Percentiles rank a stretch among this genome's conserved stretches.
Conservation (phyloP, 2,888 invertebrate genomes). For the Mimumesa dahlbomi region DNA sequence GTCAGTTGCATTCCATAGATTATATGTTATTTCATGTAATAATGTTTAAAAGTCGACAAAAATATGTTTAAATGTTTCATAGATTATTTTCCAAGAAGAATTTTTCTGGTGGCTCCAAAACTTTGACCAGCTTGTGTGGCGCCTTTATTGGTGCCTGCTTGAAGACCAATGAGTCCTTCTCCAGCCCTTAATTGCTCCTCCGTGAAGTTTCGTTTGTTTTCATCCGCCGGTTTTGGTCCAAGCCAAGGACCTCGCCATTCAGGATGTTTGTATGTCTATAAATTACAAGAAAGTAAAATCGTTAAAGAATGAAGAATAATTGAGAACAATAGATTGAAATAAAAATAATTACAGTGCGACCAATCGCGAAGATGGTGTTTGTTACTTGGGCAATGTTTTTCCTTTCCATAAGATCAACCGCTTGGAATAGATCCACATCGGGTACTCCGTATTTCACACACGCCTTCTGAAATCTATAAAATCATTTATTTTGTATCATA, state of each 20-base stretch:
- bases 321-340: background rate
- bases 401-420: constrained; percentile 94
- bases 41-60: no score
- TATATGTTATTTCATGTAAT: no score
- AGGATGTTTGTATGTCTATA: constrained; percentile 89
- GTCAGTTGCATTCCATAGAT: no score
- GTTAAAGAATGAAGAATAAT: background rate
- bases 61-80: no score
- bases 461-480: constrained; percentile 89
- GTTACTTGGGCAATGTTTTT: constrained; percentile 95
- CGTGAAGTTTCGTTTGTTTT: constrained; percentile 84
- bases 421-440: constrained; percentile 93
- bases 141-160: constrained; percentile 92
- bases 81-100: constrained; percentile 88
- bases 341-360: constrained; percentile 85
- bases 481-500: constrained; percentile 5
- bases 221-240: constrained; percentile 93
- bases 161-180: constrained; percentile 91
- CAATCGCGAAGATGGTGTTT: constrained; percentile 92
- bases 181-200: constrained; percentile 89
- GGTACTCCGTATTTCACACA: constrained; percentile 92
- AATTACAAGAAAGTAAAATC: background rate
- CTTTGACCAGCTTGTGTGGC: constrained; percentile 93
- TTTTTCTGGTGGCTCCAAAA: constrained; percentile 92
- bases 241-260: constrained; percentile 91